Conservation (phyloP, 2,888 invertebrate genomes). For the Brachylomia viminalis region DNA sequence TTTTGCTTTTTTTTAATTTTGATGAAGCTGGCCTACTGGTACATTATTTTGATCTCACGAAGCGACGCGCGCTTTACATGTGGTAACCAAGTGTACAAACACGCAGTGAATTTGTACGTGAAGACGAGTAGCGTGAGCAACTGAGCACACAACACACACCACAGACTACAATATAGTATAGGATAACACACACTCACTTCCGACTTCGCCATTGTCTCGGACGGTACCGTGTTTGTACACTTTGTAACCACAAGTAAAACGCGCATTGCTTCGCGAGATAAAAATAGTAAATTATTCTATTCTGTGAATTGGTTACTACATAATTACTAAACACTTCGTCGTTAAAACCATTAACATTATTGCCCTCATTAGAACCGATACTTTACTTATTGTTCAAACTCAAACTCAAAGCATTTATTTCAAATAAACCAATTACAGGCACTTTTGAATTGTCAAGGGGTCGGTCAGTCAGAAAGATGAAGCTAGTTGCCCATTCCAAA, state of each 20-base stretch:
- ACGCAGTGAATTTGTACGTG: background rate
- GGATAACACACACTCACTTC: too few species aligned
- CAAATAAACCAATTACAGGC: too few species aligned
- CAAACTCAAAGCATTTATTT: too few species aligned
- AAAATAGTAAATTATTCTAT: background rate
- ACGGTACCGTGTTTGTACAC: background rate
- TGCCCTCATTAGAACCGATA: conserved; percentile 5
- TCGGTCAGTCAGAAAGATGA: too few species aligned
- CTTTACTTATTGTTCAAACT: conserved; percentile 27
- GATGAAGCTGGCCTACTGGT: too few species aligned
- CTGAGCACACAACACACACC: background rate
- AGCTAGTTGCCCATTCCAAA: too few species aligned
- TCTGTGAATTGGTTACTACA: too few species aligned
- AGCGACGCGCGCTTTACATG: background rate
- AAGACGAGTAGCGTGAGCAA: background rate
- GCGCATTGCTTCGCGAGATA: background rate
- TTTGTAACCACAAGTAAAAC: background rate
- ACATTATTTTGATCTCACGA: too few species aligned
- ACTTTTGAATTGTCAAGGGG: too few species aligned
- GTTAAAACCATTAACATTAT: conserved; percentile 6
- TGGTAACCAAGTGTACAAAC: background rate
- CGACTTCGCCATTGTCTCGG: background rate
- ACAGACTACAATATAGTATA: too few species aligned
- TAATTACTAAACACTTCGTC: conserved; percentile 27
- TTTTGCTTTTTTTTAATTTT: too few species aligned